Base-by-base conservation (phyloP, 2,113 vertebrate species). In the Todiramphus saurophagus region DNA sequence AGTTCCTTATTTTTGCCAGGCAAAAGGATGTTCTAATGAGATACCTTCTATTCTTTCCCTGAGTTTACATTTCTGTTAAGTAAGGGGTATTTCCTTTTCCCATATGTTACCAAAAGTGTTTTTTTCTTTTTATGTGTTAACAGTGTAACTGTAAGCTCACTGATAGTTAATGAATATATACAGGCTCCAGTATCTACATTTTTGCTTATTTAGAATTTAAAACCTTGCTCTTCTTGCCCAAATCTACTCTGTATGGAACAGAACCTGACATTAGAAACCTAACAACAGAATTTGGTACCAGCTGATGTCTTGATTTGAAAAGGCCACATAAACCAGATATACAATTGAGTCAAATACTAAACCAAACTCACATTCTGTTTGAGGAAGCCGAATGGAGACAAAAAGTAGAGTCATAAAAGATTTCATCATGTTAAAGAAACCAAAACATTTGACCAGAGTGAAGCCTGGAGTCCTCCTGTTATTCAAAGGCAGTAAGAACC, bases 1-100 rank as follows among this genome's bases (percentile, higher is more conserved):
- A 69, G 63, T 50, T 82, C 82, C 67, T 93, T 67, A 88, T 92
- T 96, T 96, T 93, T 80, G 80, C 63, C 5, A 31, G 39, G 79
- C 89, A 94, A 84, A 90, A 86, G 3, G 37, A 87, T 68, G 94
- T 90, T 59, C 41, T 60, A 82, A 68, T 51, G 43, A 69, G n/a
- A 82, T 67, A 48, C 6, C 7, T 87, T 63, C 53, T 51, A 72
- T 48, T 39, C 43, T 50, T 89, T 39, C 62, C 41, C 35, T 8
- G 5, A 73, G 48, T 76, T 62, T 72, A 75, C 23, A 37, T 55
- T 68, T 91, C 37, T 50, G 23, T 59, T 64, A 77, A 89, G 43
- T 19, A 67, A 20, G 10, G 30, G 9, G 13, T 83, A 79, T 46
- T 69, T 4, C 13, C 16, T 5, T 3, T 12, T 9, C 5, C 4